Percentiles rank a stretch among this genome's conserved stretches.
Evolutionary conservation across 2,888 invertebrate genomes (phyloP).

Genomic region (Pemphredon lugubris): DNA sequence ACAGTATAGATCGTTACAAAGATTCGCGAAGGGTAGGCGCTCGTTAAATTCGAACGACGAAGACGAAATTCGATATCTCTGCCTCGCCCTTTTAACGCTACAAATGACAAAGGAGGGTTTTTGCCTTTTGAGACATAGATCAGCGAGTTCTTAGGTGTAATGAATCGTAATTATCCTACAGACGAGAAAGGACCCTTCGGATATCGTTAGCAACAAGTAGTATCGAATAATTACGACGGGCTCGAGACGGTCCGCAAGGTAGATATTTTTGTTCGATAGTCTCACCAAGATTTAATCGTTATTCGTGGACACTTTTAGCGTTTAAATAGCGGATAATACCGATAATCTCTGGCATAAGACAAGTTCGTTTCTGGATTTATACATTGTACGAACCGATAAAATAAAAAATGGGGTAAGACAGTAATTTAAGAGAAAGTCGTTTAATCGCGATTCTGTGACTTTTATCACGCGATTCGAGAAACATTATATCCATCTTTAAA

Average conservation of each 20-base stretch:
- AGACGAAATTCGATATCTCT: slow-evolving; percentile 58
- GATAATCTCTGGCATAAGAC: too few species aligned
- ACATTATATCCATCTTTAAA: too few species aligned
- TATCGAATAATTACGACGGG: slow-evolving; percentile 44
- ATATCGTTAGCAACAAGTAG: slow-evolving; percentile 45
- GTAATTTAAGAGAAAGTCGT: too few species aligned
- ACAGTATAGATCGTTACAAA: slow-evolving; percentile 47
- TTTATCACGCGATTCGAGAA: too few species aligned
- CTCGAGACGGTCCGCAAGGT: neutral
- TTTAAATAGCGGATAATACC: too few species aligned
- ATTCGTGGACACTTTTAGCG: too few species aligned
- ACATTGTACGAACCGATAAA: too few species aligned
- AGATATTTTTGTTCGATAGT: slow-evolving; percentile 12
- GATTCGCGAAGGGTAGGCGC: slow-evolving; percentile 47
- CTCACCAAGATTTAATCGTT: neutral
- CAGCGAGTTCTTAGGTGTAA: slow-evolving; percentile 54
- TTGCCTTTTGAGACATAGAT: slow-evolving; percentile 41
- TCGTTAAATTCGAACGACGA: slow-evolving; percentile 57
- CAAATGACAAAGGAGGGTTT: slow-evolving; percentile 49
- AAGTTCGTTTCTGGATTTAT: too few species aligned
- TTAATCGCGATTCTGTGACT: too few species aligned
- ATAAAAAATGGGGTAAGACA: too few species aligned
- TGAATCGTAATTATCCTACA: slow-evolving; percentile 37
- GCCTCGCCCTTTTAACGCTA: slow-evolving; percentile 41
- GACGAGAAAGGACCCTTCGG: slow-evolving; percentile 48